These are phyloP conservation scores for Recurvirostra avosetta DNA, from an alignment of 2,113 vertebrate genomes.

Conservation along the genomic window DNA sequence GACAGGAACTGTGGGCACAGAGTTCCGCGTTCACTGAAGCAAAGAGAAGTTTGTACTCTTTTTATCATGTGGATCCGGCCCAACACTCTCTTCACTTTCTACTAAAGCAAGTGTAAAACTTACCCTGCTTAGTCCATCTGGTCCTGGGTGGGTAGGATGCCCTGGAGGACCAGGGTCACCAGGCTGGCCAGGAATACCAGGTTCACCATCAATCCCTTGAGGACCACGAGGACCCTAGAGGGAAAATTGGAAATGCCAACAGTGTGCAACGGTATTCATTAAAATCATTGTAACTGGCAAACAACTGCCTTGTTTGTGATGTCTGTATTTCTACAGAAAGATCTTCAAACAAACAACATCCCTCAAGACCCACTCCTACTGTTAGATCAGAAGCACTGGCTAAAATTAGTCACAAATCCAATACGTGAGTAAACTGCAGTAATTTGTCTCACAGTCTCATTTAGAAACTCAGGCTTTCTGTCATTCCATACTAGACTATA, in stretches of 20 bases:
- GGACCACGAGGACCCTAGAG: constrained; percentile 86
- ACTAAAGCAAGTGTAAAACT: not conserved
- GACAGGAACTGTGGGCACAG: not conserved
- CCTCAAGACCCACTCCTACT: not conserved
- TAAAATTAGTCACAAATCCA: not conserved
- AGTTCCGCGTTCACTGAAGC: accelerated
- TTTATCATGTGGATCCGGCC: not conserved
- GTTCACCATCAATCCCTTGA: constrained; percentile 91
- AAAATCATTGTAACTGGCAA: not conserved
- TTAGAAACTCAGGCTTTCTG: not conserved
- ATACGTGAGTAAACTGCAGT: not conserved
- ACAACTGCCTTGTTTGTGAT: not conserved
- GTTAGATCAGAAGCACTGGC: not conserved
- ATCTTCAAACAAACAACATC: not conserved
- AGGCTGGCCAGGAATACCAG: constrained; percentile 92
- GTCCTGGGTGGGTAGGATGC: constrained; percentile 84
- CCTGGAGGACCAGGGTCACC: constrained; percentile 93
- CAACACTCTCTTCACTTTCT: not conserved
- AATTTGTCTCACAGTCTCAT: not conserved
- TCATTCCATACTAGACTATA: not conserved
- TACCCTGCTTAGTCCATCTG: constrained; percentile 79
- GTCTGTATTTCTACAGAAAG: not conserved
- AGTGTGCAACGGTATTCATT: not conserved
- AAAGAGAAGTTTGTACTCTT: not conserved
- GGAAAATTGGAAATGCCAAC: not conserved